Base-by-base conservation (phyloP, 2,888 invertebrate genomes). In the Phengaris alcon region DNA sequence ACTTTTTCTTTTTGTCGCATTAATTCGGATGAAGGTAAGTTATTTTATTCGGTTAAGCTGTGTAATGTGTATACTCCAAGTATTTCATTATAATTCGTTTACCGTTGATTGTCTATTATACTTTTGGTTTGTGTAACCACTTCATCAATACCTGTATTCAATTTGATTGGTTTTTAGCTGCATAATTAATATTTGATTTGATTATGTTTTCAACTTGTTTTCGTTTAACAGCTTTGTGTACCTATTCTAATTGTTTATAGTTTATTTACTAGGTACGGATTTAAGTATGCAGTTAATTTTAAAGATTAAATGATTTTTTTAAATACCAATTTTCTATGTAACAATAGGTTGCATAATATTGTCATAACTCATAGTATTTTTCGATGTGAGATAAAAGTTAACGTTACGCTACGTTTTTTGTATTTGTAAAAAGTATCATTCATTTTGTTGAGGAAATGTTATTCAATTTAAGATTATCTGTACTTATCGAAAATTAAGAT, bases 111-210 rank as follows among this genome's bases (percentile, higher is more conserved):
- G 80, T 77, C 79, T 81, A 80, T 81, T 82, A 83, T 35, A 3
- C 79, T 80, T 78, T 77, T 78, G 81, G 81, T 85, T 87, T 87
- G 85, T 83, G 85, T 82, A 87, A 86, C 84, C 82, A 78, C 76
- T 78, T 77, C 77, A 81, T 83, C 82, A 75, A 77, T 74, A 77
- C 78, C 70, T 77, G 78, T 82, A 84, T 88, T 85, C 85, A 81
- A 83, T 88, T 88, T 88, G 89, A 90, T 90, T 89, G 86, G 84
- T 85, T 89, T 88, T 87, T 86, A 87, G 86, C 84, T 85, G 79
- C 84, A 84, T 85, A 84, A 86, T 86, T 85, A 85, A 85, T 82
- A 83, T 84, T 84, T 76, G 81, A 84, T 84, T 84, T 82, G 81
- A 80, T 81, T 79, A 79, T 79, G 78, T 80, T 80, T 68, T 8